Percentiles rank a stretch among this genome's conserved stretches.
Conservation (phyloP, 2,797 vertebrate species). For the Chiroxiphia lanceolata region DNA sequence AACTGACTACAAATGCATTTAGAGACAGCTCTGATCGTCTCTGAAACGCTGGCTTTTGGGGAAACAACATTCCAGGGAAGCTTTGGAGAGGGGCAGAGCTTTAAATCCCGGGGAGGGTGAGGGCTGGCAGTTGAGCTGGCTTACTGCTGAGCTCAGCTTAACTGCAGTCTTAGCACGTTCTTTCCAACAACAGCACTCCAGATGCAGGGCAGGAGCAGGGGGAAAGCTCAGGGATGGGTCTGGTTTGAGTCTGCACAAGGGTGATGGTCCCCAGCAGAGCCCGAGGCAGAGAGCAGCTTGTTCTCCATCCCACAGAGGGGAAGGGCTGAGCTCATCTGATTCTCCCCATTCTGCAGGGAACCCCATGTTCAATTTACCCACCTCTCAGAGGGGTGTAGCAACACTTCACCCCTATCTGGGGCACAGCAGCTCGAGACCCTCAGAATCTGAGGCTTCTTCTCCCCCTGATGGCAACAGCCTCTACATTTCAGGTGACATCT, state of each 20-base stretch:
- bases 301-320: too few species aligned
- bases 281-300: neutral
- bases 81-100: neutral
- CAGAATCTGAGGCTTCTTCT: neutral
- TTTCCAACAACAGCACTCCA: neutral
- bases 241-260: accelerated
- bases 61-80: neutral
- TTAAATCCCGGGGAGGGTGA: neutral
- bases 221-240: neutral
- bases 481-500: neutral
- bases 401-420: neutral
- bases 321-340: neutral
- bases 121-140: neutral
- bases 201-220: neutral
- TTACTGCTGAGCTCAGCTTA: neutral
- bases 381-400: neutral
- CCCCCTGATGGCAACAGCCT: neutral
- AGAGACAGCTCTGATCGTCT: neutral
- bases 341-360: neutral
- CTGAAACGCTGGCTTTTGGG: neutral
- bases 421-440: neutral
- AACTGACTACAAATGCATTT: neutral
- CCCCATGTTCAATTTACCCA: accelerated
- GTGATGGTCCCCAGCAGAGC: neutral
- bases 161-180: neutral